Evolutionary conservation across 2,888 invertebrate genomes (phyloP).

Genomic region (Meiosimyza platycephala): DNA sequence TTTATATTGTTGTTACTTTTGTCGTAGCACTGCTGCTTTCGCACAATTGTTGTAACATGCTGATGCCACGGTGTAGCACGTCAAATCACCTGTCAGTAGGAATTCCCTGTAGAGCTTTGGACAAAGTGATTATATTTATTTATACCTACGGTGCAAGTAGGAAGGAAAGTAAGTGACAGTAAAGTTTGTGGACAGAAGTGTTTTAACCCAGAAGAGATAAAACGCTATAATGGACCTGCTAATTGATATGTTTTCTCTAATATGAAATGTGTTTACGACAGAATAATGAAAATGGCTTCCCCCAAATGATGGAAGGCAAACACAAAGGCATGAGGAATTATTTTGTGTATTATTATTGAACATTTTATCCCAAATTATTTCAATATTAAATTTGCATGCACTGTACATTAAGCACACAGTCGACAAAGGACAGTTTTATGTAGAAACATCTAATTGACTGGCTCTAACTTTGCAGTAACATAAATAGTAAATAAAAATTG

Average conservation of each 20-base stretch:
- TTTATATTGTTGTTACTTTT: neutral
- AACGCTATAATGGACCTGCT: neutral
- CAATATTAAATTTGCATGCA: slow-evolving; percentile 10
- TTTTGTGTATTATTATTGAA: neutral
- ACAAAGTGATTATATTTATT: slow-evolving; percentile 20
- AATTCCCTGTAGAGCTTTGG: slow-evolving; percentile 21
- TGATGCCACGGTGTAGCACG: neutral
- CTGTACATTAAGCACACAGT: neutral
- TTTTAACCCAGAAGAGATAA: too few species aligned
- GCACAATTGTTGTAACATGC: slow-evolving; percentile 5
- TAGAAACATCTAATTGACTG: slow-evolving; percentile 7
- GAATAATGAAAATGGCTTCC: neutral
- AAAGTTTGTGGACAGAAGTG: too few species aligned
- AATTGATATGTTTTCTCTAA: slow-evolving; percentile 1
- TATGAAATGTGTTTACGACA: neutral
- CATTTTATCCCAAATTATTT: slow-evolving; percentile 7
- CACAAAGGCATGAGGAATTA: neutral
- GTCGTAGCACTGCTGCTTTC: neutral
- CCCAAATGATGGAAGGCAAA: too few species aligned
- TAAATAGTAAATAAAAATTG: slow-evolving; percentile 3
- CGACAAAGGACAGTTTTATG: neutral
- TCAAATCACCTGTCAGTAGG: slow-evolving; percentile 8
- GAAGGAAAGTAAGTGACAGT: too few species aligned
- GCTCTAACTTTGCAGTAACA: neutral
- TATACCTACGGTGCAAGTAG: too few species aligned